These are phyloP conservation scores for Conopomorpha cramerella DNA, from an alignment of 1,140 invertebrate species.

Conservation along the genomic window DNA sequence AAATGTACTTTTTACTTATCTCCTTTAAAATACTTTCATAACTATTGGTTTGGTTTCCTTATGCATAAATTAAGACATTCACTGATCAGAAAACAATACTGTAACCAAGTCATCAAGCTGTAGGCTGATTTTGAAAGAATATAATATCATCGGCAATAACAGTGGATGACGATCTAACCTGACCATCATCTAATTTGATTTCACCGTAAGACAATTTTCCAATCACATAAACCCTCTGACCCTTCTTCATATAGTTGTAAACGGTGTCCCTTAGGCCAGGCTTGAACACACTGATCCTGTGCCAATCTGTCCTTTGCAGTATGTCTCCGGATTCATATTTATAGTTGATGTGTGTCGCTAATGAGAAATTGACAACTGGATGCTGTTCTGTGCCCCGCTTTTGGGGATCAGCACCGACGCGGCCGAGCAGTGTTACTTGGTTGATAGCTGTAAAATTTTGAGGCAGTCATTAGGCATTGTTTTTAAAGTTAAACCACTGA, in stretches of 20 bases:
- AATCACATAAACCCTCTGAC: constrained; percentile 81
- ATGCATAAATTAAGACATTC: no score
- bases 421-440: constrained; percentile 82
- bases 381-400: constrained; percentile 79
- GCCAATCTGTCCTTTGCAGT: constrained; percentile 89
- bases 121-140: constrained; percentile 66
- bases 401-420: constrained; percentile 86
- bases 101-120: no score
- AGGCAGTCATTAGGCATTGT: no score
- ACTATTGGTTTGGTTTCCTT: no score
- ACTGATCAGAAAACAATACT: no score
- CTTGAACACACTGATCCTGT: constrained; percentile 86
- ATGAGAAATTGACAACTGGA: constrained; percentile 86
- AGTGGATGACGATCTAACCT: constrained; percentile 70
- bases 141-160: constrained; percentile 88
- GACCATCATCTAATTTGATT: constrained; percentile 79
- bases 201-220: constrained; percentile 87
- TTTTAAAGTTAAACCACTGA: no score
- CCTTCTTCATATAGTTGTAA: constrained; percentile 81
- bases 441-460: constrained; percentile 84
- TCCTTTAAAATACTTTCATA: no score
- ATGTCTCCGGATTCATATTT: constrained; percentile 77
- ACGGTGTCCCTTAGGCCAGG: constrained; percentile 79
- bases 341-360: constrained; percentile 89
- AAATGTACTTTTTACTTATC: no score